Evolutionary conservation across 2,797 vertebrate species (phyloP).

Genomic region (Pseudochromis fuscus): DNA sequence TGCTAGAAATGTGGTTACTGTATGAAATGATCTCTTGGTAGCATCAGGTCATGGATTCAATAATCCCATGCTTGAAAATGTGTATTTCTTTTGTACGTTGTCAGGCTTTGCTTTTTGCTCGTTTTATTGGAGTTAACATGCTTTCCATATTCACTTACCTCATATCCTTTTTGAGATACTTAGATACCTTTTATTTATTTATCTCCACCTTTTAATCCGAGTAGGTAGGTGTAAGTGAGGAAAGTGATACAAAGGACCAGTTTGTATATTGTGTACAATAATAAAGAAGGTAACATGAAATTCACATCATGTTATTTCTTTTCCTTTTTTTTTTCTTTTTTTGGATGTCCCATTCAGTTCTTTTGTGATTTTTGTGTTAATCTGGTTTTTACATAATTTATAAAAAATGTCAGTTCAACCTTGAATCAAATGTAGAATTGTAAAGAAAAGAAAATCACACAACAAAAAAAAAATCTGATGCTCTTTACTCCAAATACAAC

Average conservation of each 20-base stretch:
- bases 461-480: constrained; percentile 71
- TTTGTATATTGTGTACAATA: constrained; percentile 98
- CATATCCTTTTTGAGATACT: constrained; percentile 87
- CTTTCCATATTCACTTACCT: constrained; percentile 85
- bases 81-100: constrained; percentile 73
- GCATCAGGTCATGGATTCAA: constrained; percentile 86
- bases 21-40: constrained; percentile 86
- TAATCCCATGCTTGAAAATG: constrained; percentile 75
- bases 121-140: constrained; percentile 75
- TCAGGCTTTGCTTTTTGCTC: constrained; percentile 63
- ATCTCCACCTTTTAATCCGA: constrained; percentile 92
- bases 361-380: constrained; percentile 83
- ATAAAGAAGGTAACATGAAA: constrained; percentile 88
- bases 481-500: constrained; percentile 87
- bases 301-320: constrained; percentile 81
- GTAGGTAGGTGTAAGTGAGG: constrained; percentile 87
- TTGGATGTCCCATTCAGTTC: constrained; percentile 85
- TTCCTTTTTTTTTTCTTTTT: constrained; percentile 81
- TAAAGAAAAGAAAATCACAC: constrained; percentile 77
- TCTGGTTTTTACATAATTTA: constrained; percentile 94
- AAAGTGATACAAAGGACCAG: constrained; percentile 89
- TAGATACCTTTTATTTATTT: constrained; percentile 94
- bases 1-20: constrained; percentile 66
- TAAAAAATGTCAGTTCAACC: constrained; percentile 85
- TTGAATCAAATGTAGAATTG: constrained; percentile 87